Percentiles rank a stretch among this genome's conserved stretches.
These are phyloP conservation scores for Gyrodactylus salaris DNA, from an alignment of 1,140 invertebrate species.

Conservation along the genomic window DNA sequence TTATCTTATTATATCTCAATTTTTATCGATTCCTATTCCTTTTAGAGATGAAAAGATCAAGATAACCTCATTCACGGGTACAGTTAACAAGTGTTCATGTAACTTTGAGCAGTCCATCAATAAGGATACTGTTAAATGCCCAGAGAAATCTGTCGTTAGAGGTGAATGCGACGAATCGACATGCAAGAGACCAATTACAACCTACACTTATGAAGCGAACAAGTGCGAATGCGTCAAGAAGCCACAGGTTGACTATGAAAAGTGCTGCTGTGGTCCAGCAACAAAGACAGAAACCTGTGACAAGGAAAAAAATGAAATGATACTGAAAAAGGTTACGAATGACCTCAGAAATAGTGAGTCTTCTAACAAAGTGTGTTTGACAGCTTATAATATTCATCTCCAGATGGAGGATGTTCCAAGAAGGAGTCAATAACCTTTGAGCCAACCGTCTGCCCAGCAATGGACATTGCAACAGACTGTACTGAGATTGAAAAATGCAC, in stretches of 20 bases:
- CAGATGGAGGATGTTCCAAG: neutral
- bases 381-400: too few relatives aligned
- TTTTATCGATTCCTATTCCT: too few relatives aligned
- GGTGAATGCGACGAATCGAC: neutral
- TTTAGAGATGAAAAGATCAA: neutral
- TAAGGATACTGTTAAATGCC: neutral
- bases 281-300: neutral
- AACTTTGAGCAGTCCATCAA: neutral
- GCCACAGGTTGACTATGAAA: neutral
- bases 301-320: neutral
- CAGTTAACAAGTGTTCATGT: neutral
- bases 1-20: neutral
- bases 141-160: neutral
- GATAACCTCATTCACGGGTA: neutral
- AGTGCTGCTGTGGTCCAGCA: neutral
- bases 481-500: neutral
- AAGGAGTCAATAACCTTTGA: neutral
- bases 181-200: neutral
- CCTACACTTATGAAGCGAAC: neutral
- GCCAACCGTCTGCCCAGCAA: neutral
- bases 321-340: neutral
- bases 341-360: neutral
- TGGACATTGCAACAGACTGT: neutral
- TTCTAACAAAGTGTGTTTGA: too few relatives aligned
- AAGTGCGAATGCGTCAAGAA: neutral